Conservation (phyloP, 1,140 invertebrate genomes). For the Drosophila parvula region DNA sequence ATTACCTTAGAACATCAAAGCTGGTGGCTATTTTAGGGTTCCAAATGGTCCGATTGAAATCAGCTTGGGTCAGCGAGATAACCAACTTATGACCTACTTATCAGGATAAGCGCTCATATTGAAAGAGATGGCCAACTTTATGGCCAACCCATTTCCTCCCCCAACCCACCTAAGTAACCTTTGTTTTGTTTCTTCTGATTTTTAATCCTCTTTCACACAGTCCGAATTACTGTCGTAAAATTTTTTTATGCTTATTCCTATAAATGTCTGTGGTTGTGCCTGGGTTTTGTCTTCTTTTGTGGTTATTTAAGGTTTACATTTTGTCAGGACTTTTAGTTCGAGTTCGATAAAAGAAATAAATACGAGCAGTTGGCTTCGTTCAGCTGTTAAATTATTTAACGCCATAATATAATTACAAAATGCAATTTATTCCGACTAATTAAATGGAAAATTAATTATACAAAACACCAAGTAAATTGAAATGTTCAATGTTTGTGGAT, state of each 20-base stretch:
- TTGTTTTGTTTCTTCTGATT: conserved; percentile 26
- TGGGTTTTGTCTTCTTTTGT: neutral
- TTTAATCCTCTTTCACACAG: conserved; percentile 31
- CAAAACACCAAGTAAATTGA: neutral
- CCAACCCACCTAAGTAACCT: neutral
- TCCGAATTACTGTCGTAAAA: conserved; percentile 31
- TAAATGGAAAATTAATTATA: conserved; percentile 3
- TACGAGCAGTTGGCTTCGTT: too few relatives aligned
- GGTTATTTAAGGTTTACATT: conserved; percentile 2
- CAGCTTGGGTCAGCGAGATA: conserved; percentile 41
- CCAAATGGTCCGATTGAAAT: conserved; percentile 28
- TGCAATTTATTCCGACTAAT: neutral
- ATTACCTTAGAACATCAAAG: conserved; percentile 45
- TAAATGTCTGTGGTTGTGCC: conserved; percentile 10
- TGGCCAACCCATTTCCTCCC: conserved; percentile 1
- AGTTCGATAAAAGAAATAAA: neutral
- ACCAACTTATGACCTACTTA: conserved; percentile 43
- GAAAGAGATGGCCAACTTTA: conserved; percentile 16
- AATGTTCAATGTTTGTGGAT: neutral
- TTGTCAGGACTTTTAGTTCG: too few relatives aligned
- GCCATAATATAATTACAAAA: neutral
- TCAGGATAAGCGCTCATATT: conserved; percentile 10
- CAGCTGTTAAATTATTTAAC: conserved; percentile 3
- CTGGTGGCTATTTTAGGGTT: conserved; percentile 22
- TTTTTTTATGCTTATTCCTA: conserved; percentile 26